A percentile compares a stretch with the other conserved stretches of the same genome.
These are phyloP conservation scores for Tricholaema leucomelas DNA, from an alignment of 2,113 vertebrate genomes.

Conservation along the genomic window DNA sequence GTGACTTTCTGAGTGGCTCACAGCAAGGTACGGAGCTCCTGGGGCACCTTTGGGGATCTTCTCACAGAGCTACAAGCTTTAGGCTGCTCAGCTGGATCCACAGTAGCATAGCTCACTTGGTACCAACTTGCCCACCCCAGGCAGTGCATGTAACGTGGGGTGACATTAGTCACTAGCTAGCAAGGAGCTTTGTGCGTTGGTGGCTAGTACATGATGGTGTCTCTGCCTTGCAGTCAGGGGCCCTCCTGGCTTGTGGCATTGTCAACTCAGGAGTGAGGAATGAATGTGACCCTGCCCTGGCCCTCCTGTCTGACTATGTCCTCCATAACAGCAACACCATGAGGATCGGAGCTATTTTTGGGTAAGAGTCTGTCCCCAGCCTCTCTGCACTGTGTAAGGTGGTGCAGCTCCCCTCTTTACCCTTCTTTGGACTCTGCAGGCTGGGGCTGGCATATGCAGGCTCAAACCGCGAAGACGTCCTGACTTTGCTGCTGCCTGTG, in stretches of 20 bases:
- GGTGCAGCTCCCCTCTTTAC: neutral
- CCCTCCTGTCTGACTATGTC: constrained; percentile 95
- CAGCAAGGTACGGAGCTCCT: neutral
- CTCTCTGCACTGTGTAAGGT: accelerated
- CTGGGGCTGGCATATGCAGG: constrained; percentile 94
- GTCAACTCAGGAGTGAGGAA: constrained; percentile 98
- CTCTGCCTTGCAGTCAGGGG: constrained; percentile 84
- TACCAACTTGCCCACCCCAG: neutral
- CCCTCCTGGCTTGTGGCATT: constrained; percentile 94
- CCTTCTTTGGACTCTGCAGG: constrained; percentile 61
- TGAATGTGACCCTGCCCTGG: constrained; percentile 95
- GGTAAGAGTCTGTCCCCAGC: constrained; percentile 76
- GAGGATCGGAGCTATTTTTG: constrained; percentile 98
- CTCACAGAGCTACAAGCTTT: neutral
- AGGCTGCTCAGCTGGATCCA: neutral
- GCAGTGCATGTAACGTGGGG: neutral
- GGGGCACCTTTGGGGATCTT: neutral
- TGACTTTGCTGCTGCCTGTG: constrained; percentile 95
- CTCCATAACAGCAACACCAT: constrained; percentile 98
- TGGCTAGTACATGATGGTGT: neutral
- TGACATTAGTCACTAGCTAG: neutral
- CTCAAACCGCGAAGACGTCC: constrained; percentile 95
- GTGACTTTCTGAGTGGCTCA: neutral
- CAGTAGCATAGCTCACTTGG: neutral
- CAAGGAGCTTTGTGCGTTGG: neutral